A percentile compares a stretch with the other conserved stretches of the same genome.
phyloP scores from a whole-genome alignment of 2,797 vertebrate species.

The Lemur catta region DNA sequence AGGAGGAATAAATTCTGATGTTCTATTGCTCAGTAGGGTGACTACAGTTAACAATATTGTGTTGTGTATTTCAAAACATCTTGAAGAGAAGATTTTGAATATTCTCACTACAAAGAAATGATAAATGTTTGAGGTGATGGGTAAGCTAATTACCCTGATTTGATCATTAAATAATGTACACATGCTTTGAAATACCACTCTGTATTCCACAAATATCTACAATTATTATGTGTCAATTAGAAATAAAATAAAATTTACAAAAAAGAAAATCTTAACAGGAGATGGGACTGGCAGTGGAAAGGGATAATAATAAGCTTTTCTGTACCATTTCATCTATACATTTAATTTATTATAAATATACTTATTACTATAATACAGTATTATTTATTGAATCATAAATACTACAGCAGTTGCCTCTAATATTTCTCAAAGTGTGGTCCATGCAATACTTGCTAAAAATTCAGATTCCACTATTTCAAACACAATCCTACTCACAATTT shows the following conservation, averaged over 20 bases:
- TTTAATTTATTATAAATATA: background rate
- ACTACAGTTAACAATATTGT: background rate
- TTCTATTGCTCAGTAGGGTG: background rate
- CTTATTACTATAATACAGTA: background rate
- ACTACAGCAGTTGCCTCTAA: background rate
- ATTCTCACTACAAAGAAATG: background rate
- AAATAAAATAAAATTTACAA: background rate
- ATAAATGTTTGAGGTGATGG: background rate
- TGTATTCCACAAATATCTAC: background rate
- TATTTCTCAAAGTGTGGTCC: background rate
- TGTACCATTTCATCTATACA: background rate
- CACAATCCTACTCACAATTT: background rate
- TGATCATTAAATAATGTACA: background rate
- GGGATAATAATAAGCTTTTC: background rate
- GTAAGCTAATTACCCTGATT: background rate
- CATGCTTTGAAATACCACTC: background rate
- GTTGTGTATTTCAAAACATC: background rate
- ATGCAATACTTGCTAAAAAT: background rate
- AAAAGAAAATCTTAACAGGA: background rate
- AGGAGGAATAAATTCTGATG: background rate
- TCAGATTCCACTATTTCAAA: background rate
- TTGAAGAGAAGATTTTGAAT: background rate
- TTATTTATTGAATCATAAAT: conserved; percentile 5
- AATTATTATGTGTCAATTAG: background rate
- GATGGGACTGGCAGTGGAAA: background rate